Evolutionary conservation across 1,140 invertebrate genomes (phyloP).

Genomic region (Apis cerana): DNA sequence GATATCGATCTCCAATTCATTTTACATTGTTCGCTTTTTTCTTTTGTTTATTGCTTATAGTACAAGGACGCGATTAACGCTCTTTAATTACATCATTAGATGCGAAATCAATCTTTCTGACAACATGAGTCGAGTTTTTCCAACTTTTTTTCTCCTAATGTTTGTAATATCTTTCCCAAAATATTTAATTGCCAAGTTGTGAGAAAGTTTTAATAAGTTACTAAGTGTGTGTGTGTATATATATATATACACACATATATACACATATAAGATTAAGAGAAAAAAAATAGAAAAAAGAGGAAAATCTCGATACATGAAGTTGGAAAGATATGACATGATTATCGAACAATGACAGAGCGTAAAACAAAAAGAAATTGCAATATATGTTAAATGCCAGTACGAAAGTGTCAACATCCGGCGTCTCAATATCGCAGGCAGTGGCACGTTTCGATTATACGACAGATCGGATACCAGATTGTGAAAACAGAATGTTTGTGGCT

Average conservation of each 20-base stretch:
- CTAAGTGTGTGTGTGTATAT: too few relatives aligned
- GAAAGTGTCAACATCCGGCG: constrained; percentile 37
- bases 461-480: constrained; percentile 31
- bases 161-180: too few relatives aligned
- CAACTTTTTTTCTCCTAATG: not conserved
- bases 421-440: constrained; percentile 36
- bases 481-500: not conserved
- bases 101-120: not conserved
- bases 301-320: constrained; percentile 8
- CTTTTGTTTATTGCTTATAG: constrained; percentile 40
- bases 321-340: constrained; percentile 14
- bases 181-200: too few relatives aligned
- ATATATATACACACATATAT: not conserved
- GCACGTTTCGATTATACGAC: constrained; percentile 27
- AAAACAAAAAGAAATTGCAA: constrained; percentile 31
- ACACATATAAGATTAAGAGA: not conserved
- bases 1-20: constrained; percentile 6
- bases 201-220: too few relatives aligned
- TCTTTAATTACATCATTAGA: constrained; percentile 16
- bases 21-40: constrained; percentile 1
- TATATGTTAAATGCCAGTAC: constrained; percentile 30
- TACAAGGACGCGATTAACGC: constrained; percentile 31
- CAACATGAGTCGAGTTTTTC: not conserved
- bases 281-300: not conserved
- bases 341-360: constrained; percentile 29